These are phyloP conservation scores for Erethizon dorsatum DNA, from an alignment of 2,797 vertebrate species.

Conservation along the genomic window DNA sequence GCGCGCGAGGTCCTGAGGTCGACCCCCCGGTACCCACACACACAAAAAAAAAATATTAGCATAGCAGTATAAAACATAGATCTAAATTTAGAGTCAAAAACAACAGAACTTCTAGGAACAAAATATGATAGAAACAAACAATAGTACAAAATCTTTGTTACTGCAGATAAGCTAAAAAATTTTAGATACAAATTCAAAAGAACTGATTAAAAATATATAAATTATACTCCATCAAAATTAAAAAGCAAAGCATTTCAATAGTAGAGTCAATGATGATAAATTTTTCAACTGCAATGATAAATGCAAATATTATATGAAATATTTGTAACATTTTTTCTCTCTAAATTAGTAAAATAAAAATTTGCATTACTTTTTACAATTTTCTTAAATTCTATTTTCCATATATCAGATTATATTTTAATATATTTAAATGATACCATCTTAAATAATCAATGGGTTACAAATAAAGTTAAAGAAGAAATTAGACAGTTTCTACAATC, in stretches of 20 bases:
- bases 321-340: neutral
- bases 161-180: neutral
- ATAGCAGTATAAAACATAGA: neutral
- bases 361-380: neutral
- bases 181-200: neutral
- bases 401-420: neutral
- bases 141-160: neutral
- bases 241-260: neutral
- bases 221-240: neutral
- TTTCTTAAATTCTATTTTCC: neutral
- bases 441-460: neutral
- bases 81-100: neutral
- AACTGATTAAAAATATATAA: neutral
- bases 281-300: neutral
- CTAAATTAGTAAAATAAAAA: neutral
- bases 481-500: neutral
- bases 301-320: neutral
- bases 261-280: neutral
- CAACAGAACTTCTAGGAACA: neutral
- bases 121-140: neutral
- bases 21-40: no score
- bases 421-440: neutral
- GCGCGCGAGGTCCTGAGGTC: no score
- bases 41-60: no score
- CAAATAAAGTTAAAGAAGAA: neutral